Conservation (phyloP, 2,888 invertebrate species). For the Trissoscelio sp. region DNA sequence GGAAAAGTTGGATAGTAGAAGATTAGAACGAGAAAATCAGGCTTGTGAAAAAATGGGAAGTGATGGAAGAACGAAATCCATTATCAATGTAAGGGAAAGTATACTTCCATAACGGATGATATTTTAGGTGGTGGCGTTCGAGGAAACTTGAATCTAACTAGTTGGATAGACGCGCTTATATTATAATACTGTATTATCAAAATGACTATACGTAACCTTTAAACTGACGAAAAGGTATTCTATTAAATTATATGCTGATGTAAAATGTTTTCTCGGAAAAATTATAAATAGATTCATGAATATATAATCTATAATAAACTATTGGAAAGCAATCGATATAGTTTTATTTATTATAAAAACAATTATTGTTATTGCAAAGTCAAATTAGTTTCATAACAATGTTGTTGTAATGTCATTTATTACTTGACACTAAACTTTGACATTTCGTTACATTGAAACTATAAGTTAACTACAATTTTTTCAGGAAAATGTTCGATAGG, state of each 20-base stretch:
- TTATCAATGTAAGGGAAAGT: slow-evolving; percentile 36
- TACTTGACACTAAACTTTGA: not conserved
- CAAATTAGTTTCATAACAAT: not conserved
- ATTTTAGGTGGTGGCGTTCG: slow-evolving; percentile 26
- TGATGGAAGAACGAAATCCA: slow-evolving; percentile 32
- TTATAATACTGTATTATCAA: slow-evolving; percentile 23
- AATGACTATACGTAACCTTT: slow-evolving; percentile 13
- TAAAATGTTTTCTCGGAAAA: not conserved
- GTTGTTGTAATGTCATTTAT: not conserved
- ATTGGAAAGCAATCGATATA: not conserved
- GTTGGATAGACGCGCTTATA: slow-evolving; percentile 30
- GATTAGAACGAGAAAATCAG: slow-evolving; percentile 36
- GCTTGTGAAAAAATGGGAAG: slow-evolving; percentile 23
- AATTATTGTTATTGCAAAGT: not conserved
- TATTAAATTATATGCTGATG: slow-evolving; percentile 1
- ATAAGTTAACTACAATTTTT: slow-evolving; percentile 22
- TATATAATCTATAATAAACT: not conserved
- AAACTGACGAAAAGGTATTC: not conserved
- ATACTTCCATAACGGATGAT: slow-evolving; percentile 39
- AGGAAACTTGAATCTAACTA: slow-evolving; percentile 40
- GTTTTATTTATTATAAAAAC: not conserved
- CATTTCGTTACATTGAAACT: not conserved
- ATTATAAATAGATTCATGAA: not conserved
- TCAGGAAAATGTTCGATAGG: slow-evolving; percentile 22
- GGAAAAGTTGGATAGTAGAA: slow-evolving; percentile 29